phyloP scores from a whole-genome alignment of 2,797 vertebrate species.

The Tapirus indicus region DNA sequence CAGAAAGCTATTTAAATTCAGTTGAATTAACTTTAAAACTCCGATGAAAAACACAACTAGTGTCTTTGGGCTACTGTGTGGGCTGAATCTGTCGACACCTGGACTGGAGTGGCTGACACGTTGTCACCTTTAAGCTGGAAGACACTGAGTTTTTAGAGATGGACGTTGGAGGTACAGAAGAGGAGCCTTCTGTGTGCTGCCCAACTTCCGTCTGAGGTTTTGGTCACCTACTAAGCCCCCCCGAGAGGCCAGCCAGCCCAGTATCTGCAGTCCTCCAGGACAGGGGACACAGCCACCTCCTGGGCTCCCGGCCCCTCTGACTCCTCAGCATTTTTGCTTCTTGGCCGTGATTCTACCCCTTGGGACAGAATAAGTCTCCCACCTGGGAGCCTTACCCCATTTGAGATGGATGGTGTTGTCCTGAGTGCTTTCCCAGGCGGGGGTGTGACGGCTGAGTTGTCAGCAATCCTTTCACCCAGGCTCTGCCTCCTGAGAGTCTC shows the following conservation, averaged over 20 bases:
- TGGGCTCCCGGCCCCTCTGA: not conserved
- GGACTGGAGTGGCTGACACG: not conserved
- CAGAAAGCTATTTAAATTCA: not conserved
- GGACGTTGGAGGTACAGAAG: not conserved
- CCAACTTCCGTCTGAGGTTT: no score
- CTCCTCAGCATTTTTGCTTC: not conserved
- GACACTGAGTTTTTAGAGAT: not conserved
- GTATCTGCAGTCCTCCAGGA: no score
- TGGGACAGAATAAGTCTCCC: not conserved
- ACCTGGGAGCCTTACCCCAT: not conserved
- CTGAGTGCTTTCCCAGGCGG: not conserved
- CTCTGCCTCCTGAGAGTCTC: not conserved
- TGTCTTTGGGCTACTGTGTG: not conserved
- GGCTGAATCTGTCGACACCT: not conserved
- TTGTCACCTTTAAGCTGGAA: not conserved
- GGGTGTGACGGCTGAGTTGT: not conserved
- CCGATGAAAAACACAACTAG: not conserved
- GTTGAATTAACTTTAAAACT: not conserved
- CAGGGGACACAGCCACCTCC: not conserved
- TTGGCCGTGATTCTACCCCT: not conserved
- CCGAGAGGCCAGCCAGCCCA: not conserved
- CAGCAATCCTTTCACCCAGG: not conserved
- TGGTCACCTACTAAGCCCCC: not conserved
- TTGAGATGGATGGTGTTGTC: not conserved
- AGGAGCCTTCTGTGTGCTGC: not conserved